phyloP scores from a whole-genome alignment of 2,797 vertebrate genomes.

The Malacoctenus gilli region DNA sequence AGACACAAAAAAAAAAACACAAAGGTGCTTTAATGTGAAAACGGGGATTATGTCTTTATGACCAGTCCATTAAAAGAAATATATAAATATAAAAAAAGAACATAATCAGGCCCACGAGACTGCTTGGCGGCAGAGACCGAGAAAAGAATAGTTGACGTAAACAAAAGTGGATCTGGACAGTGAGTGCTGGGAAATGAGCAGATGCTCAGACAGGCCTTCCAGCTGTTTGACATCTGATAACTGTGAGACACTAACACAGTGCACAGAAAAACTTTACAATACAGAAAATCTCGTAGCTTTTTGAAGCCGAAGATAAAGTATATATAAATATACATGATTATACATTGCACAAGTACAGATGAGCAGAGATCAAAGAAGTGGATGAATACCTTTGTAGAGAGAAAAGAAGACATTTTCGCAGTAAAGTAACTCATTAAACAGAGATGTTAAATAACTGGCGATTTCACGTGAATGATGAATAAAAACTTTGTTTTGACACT shows the following conservation, averaged over 20 bases:
- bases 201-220: conserved; percentile 61
- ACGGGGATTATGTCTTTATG: conserved; percentile 23
- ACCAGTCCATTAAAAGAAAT: conserved; percentile 45
- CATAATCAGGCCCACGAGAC: conserved; percentile 31
- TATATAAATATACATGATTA: too few species aligned
- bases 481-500: too few species aligned
- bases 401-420: too few species aligned
- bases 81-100: conserved; percentile 16
- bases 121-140: conserved; percentile 27
- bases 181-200: conserved; percentile 63
- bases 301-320: too few species aligned
- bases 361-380: too few species aligned
- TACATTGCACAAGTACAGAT: too few species aligned
- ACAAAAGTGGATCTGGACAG: conserved; percentile 60
- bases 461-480: too few species aligned
- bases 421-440: too few species aligned
- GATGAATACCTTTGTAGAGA: too few species aligned
- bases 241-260: conserved; percentile 59
- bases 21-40: conserved; percentile 37
- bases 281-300: too few species aligned
- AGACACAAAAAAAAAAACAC: not conserved
- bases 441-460: too few species aligned
- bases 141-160: conserved; percentile 57
- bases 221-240: conserved; percentile 77
- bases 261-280: conserved; percentile 4